Evolutionary conservation across 2,113 vertebrate genomes (phyloP), one percentile per base, ranked within the genome.

Genomic region (Accipiter virgatus): DNA sequence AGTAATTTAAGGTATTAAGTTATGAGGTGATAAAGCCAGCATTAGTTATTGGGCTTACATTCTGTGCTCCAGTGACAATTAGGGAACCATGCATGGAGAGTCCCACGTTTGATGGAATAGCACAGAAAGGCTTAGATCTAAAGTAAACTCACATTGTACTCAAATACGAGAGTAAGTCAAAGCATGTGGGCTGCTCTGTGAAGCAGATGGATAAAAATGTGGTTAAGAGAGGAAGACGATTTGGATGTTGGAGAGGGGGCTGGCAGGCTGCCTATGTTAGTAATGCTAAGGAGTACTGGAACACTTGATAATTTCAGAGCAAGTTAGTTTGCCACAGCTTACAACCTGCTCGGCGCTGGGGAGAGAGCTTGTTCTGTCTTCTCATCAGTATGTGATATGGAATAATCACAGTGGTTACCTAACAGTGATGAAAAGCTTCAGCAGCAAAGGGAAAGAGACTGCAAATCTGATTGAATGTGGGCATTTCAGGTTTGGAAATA

Each of bases 401-500:
- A 97, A 98, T 97, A 97, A 98, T 97, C 97, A 93, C 90, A 73
- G 88, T 95, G 96, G 96, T 97, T 98, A 97, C 97, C 97, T 98
- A 97, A 97, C 96, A 97, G 93, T 98, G 98, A 98, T 98, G 95
- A 97, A 98, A 97, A 97, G 93, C 96, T 95, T 83, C 68, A 80
- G 97, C 92, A 96, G 95, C 67, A 42, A 96, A 95, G 90, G 93
- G 82, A 92, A 97, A 93, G 90, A 97, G 81, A 97, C 96, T 97
- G 97, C 95, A 98, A 97, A 98, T 98, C 98, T 98, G 98, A 98
- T 98, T 97, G 97, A 98, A 97, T 90, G 74, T 94, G 94, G 97
- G 95, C 97, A 98, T 98, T 98, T 98, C 98, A 97, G 96, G 96
- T 97, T 98, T 96, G 97, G 94, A 98, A 98, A 98, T 98, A 98